Evolutionary conservation across 2,888 invertebrate genomes (phyloP), one percentile per base, ranked within the genome.

Genomic region (Epistrophe grossulariae): DNA sequence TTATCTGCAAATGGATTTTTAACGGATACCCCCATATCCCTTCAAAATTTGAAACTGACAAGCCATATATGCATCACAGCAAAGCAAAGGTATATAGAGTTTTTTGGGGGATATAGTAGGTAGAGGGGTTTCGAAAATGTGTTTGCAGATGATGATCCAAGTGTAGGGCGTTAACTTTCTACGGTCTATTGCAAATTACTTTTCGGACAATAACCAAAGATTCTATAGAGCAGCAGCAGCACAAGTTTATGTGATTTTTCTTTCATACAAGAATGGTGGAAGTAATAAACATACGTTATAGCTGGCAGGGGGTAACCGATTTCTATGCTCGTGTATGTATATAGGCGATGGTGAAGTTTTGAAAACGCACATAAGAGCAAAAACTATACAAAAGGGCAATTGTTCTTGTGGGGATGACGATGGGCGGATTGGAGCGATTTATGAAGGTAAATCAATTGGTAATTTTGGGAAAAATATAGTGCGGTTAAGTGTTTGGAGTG

Each of bases 1-100:
- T 79, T 85, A 85, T 85, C 81, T 85, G 78, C 70, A 85, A 85
- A 85, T 85, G 85, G 85, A 85, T 85, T 85, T 85, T 85, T 85
- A 85, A 85, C 85, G 78, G 74, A 48, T 70, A 24, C 43, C 68
- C 60, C 62, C 45, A 43, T n/a, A 62, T 71, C 52, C 57, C 52
- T 57, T 50, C 45, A 24, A 72, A 45, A 38, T 57, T 66, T 55
- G 40, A 48, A 57, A 77, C 55, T 79, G 50, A 40, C 64, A 50
- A 70, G 70, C 28, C 68, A 28, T 55, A 68, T 68, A 68, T 68
- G 50, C 57, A 60, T 50, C 24, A 24, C 19, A 15, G n/a, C 19
- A 15, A 24, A 7, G 3, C 24, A 38, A n/a, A 7, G 17, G 7
- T 28, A 59, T 9, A 7, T 15, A 9, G 38, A 38, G 31, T 31